Evolutionary conservation across 37 sponge, comb jelly and placozoan genomes (phyloP).

Genomic region (Hexactinellida sp.): DNA sequence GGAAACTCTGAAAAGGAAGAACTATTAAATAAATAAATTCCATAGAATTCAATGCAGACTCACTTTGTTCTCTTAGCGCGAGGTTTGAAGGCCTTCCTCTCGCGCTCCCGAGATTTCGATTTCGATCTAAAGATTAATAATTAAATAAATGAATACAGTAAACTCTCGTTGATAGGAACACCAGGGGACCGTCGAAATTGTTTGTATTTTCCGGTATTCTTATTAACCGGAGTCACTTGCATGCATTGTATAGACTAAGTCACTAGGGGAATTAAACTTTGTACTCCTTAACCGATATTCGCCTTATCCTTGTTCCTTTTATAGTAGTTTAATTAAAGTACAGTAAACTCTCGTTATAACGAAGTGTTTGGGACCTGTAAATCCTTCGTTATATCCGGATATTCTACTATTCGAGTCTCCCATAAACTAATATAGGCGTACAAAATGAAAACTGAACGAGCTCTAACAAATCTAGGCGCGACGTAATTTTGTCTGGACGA

Average conservation of each 20-base stretch:
- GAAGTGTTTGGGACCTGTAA: not conserved
- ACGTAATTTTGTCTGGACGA: not conserved
- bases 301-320: no score
- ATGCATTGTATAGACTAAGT: no score
- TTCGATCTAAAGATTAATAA: not conserved
- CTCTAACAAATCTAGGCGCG: no score
- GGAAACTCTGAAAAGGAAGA: conserved; percentile 30
- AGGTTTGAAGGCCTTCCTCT: not conserved
- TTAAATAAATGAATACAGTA: not conserved
- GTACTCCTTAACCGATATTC: no score
- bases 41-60: not conserved
- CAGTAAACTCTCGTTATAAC: conserved; percentile 1
- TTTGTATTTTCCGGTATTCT: no score
- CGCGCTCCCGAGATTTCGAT: not conserved
- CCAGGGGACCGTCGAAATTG: not conserved
- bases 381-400: no score
- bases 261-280: no score
- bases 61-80: not conserved
- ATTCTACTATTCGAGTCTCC: no score
- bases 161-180: not conserved
- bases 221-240: no score
- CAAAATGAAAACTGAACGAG: no score
- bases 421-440: no score
- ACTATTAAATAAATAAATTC: not conserved
- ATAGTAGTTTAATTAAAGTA: no score